A percentile compares a stretch with the other conserved stretches of the same genome.
phyloP scores from a whole-genome alignment of 1,140 invertebrate genomes.

The Bombyx mandarina region DNA sequence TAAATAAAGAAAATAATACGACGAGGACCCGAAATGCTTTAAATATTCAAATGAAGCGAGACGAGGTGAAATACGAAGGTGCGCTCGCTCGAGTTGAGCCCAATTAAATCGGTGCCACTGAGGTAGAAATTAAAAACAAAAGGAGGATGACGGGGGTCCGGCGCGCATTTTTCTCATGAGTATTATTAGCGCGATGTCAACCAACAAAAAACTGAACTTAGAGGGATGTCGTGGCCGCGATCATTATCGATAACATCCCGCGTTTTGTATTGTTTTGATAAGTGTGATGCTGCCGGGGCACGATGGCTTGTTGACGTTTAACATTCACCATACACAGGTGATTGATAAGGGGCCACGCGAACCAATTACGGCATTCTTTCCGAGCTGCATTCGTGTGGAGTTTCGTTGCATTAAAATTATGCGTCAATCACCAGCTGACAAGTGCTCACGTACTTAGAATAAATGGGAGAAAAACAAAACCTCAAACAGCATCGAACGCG shows the following conservation, averaged over 20 bases:
- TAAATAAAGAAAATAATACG: conserved; percentile 66
- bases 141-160: conserved; percentile 61
- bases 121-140: conserved; percentile 71
- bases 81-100: conserved; percentile 62
- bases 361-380: conserved; percentile 15
- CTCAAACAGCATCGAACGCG: conserved; percentile 30
- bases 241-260: conserved; percentile 62
- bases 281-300: conserved; percentile 42
- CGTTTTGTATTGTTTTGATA: conserved; percentile 69
- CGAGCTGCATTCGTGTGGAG: conserved; percentile 8
- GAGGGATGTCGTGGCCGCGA: conserved; percentile 55
- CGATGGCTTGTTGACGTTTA: conserved; percentile 57
- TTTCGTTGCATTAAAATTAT: conserved; percentile 17
- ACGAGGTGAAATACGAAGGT: conserved; percentile 68
- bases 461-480: conserved; percentile 42
- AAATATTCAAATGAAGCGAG: conserved; percentile 70
- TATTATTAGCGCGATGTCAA: conserved; percentile 70
- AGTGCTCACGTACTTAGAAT: conserved; percentile 21
- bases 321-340: conserved; percentile 42
- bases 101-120: conserved; percentile 71
- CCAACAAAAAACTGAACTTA: conserved; percentile 61
- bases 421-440: conserved; percentile 37
- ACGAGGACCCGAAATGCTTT: conserved; percentile 63
- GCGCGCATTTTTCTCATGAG: conserved; percentile 68
- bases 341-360: conserved; percentile 38